Percentiles rank a stretch among this genome's conserved stretches.
Conservation (phyloP, 2,113 vertebrate genomes). For the Saccopteryx leptura region DNA sequence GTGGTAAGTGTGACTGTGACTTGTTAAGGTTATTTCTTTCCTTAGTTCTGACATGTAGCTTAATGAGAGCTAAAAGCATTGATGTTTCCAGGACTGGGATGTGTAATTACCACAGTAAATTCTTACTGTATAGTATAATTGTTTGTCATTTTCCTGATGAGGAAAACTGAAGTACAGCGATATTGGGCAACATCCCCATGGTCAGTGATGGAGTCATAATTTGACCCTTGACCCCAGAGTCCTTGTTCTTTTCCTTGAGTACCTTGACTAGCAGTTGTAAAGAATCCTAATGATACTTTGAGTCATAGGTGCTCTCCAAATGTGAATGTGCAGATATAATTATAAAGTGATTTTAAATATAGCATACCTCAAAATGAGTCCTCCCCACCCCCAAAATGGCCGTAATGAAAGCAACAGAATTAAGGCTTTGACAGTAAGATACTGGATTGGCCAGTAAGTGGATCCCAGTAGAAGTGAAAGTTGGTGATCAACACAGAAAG, state of each 20-base stretch:
- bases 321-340: neutral
- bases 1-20: neutral
- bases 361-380: neutral
- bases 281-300: neutral
- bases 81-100: neutral
- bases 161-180: neutral
- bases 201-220: neutral
- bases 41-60: neutral
- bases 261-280: neutral
- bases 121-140: neutral
- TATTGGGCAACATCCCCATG: neutral
- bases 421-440: neutral
- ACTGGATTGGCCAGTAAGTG: neutral
- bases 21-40: neutral
- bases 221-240: neutral
- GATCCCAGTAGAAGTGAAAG: neutral
- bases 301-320: neutral
- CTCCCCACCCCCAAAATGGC: neutral
- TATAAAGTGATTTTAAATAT: neutral
- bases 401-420: neutral
- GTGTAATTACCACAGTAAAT: neutral
- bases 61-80: neutral
- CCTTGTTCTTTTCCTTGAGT: neutral
- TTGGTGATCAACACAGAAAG: neutral
- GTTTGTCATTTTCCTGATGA: conserved; percentile 53